These are phyloP conservation scores for Palaemon carinicauda DNA, from an alignment of 1,140 invertebrate species.

Conservation along the genomic window DNA sequence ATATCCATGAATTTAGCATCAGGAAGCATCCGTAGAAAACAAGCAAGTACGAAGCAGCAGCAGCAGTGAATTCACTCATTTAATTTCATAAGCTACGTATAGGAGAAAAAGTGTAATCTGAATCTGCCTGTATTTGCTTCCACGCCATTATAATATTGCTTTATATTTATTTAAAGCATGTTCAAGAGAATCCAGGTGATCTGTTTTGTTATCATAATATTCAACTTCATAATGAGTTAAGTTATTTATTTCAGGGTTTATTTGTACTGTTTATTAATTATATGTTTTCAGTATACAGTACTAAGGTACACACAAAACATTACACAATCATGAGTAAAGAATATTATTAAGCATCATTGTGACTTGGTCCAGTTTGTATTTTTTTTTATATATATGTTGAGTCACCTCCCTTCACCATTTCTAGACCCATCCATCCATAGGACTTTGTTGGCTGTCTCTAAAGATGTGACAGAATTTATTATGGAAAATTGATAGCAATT, in stretches of 20 bases:
- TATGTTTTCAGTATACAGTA: too few species aligned
- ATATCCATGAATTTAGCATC: neutral
- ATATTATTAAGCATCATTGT: neutral
- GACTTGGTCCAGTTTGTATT: neutral
- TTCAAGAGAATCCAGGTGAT: too few species aligned
- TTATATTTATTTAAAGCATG: too few species aligned
- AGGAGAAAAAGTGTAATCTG: neutral
- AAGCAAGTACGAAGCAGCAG: neutral
- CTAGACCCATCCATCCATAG: constrained; percentile 27
- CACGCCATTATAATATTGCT: too few species aligned
- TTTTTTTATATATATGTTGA: neutral
- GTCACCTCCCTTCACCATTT: neutral
- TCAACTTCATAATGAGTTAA: too few species aligned
- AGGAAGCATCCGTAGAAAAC: neutral
- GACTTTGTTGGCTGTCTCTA: neutral
- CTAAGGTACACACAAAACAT: neutral
- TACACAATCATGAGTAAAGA: neutral
- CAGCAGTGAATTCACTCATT: constrained; percentile 7
- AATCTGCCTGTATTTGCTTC: too few species aligned
- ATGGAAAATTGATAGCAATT: neutral
- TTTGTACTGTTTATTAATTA: too few species aligned
- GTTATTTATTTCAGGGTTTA: too few species aligned
- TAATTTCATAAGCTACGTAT: constrained; percentile 15
- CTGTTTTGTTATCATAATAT: too few species aligned
- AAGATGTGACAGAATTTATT: neutral